Evolutionary conservation across 2,797 vertebrate genomes (phyloP).

Genomic region (Silurus aristotelis): DNA sequence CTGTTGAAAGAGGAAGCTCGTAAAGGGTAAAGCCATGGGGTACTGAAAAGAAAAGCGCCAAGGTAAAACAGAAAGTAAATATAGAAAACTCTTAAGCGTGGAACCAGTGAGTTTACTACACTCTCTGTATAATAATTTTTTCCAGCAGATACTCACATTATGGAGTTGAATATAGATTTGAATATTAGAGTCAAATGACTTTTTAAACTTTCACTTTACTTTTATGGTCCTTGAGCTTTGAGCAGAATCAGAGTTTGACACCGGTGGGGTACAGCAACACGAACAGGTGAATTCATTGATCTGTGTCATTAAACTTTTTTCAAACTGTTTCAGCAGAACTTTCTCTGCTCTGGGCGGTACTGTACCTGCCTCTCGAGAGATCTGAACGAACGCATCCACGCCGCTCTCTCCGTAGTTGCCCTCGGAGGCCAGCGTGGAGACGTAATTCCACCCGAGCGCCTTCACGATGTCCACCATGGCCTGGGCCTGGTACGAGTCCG

Average conservation of each 20-base stretch:
- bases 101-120: too few species aligned
- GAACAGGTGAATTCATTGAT: too few species aligned
- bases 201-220: neutral
- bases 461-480: constrained; percentile 90
- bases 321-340: neutral
- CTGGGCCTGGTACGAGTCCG: constrained; percentile 91
- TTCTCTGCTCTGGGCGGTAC: constrained; percentile 47
- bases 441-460: constrained; percentile 90
- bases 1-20: too few species aligned
- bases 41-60: too few species aligned
- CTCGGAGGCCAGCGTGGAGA: constrained; percentile 88
- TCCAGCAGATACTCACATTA: too few species aligned
- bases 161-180: too few species aligned
- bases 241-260: neutral
- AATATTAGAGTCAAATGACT: neutral
- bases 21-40: too few species aligned
- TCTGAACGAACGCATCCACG: constrained; percentile 88
- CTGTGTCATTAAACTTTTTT: neutral
- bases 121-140: too few species aligned
- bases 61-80: too few species aligned
- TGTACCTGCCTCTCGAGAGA: constrained; percentile 85
- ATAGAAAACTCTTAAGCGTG: too few species aligned
- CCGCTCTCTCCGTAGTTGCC: constrained; percentile 92
- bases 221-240: neutral
- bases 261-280: neutral